A percentile compares a stretch with the other conserved stretches of the same genome.
These are phyloP conservation scores for Alviniconcha strummeri DNA, from an alignment of 2,888 invertebrate genomes.

Conservation along the genomic window DNA sequence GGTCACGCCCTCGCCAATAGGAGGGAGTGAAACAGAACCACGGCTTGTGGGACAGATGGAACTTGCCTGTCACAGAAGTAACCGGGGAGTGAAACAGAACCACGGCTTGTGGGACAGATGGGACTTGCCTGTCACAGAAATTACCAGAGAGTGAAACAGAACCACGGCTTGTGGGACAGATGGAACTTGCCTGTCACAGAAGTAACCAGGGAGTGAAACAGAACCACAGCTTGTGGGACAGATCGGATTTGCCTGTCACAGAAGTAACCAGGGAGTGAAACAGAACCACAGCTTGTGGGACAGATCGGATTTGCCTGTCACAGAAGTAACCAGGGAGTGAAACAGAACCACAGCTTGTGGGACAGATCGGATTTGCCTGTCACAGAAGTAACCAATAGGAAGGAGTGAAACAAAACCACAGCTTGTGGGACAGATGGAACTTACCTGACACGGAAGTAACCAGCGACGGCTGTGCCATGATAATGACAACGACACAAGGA, in stretches of 20 bases:
- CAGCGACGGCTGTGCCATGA: background rate
- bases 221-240: slow-evolving; percentile 15
- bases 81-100: background rate
- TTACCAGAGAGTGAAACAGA: background rate
- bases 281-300: slow-evolving; percentile 17
- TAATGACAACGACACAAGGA: background rate
- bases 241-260: background rate
- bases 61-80: background rate
- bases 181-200: background rate
- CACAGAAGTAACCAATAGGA: background rate
- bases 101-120: slow-evolving; percentile 6
- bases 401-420: slow-evolving; percentile 22
- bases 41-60: background rate
- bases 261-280: slow-evolving; percentile 1
- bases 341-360: slow-evolving; percentile 18
- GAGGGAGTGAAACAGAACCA: slow-evolving; percentile 24
- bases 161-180: slow-evolving; percentile 11
- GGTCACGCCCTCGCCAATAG: background rate
- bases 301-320: background rate
- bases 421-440: background rate
- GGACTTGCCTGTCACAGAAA: background rate
- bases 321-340: background rate
- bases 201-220: slow-evolving; percentile 11
- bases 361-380: background rate
- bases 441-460: background rate